Evolutionary conservation across 2,797 vertebrate species (phyloP).

Genomic region (Nyctalus aviator): DNA sequence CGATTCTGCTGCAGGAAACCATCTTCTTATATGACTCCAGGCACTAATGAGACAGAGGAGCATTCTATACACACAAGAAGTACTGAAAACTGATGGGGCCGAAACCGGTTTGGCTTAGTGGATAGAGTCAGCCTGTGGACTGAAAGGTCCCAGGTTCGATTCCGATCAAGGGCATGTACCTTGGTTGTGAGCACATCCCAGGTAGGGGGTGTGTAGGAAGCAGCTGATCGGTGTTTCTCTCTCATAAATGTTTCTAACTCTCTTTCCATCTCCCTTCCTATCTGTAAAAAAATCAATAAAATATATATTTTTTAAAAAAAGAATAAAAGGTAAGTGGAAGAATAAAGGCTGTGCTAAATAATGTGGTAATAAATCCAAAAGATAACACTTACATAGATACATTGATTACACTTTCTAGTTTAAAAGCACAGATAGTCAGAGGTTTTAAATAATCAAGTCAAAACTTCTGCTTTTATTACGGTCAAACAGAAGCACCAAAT

Average conservation of each 20-base stretch:
- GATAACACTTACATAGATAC: background rate
- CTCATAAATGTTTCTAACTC: too few relatives aligned
- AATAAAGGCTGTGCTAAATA: background rate
- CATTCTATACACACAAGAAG: background rate
- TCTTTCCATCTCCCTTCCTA: too few relatives aligned
- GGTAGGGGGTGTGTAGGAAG: too few relatives aligned
- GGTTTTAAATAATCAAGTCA: background rate
- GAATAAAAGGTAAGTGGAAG: background rate
- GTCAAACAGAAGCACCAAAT: background rate
- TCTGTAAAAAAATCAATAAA: too few relatives aligned
- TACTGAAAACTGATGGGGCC: fast-evolving
- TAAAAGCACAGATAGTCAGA: background rate
- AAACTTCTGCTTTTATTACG: background rate
- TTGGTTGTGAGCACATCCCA: too few relatives aligned
- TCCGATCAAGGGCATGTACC: too few relatives aligned
- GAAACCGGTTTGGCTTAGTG: too few relatives aligned
- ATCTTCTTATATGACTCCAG: background rate
- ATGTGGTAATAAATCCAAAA: background rate
- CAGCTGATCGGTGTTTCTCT: too few relatives aligned
- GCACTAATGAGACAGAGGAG: background rate
- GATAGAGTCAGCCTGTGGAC: too few relatives aligned
- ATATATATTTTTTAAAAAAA: background rate
- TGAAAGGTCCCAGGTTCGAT: too few relatives aligned
- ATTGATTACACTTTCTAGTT: background rate
- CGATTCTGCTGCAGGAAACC: background rate